Conservation (phyloP, 1,140 invertebrate species). For the Zaprionus davidi region DNA sequence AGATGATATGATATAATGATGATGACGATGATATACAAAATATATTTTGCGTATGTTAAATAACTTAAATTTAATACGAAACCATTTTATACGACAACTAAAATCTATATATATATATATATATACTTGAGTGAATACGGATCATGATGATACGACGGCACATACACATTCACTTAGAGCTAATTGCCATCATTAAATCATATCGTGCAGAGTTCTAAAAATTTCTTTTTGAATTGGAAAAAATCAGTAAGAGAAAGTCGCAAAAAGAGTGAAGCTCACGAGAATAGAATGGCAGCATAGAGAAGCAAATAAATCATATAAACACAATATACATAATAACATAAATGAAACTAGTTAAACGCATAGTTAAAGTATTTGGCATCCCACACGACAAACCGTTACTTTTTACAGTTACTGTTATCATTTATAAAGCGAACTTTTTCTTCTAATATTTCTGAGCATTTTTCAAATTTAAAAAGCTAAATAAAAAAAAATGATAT, state of each 20-base stretch:
- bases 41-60: conserved; percentile 78
- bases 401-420: conserved; percentile 45
- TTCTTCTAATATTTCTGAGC: conserved; percentile 55
- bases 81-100: conserved; percentile 61
- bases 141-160: conserved; percentile 27
- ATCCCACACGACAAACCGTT: conserved; percentile 31
- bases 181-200: conserved; percentile 22
- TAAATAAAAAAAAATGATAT: conserved; percentile 42
- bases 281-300: neutral
- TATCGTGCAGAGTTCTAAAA: conserved; percentile 22
- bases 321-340: conserved; percentile 36
- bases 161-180: conserved; percentile 26
- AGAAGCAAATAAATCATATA: neutral
- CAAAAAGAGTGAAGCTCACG: neutral
- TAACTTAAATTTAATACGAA: conserved; percentile 54
- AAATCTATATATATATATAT: conserved; percentile 38
- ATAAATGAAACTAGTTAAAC: conserved; percentile 63
- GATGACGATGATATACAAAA: conserved; percentile 67
- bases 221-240: neutral
- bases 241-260: conserved; percentile 4
- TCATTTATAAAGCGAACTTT: conserved; percentile 28
- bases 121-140: conserved; percentile 55
- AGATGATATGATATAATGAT: neutral
- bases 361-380: conserved; percentile 50
- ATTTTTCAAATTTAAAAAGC: conserved; percentile 57